Evolutionary conservation across 2,113 vertebrate species (phyloP).

Genomic region (Carassius auratus): DNA sequence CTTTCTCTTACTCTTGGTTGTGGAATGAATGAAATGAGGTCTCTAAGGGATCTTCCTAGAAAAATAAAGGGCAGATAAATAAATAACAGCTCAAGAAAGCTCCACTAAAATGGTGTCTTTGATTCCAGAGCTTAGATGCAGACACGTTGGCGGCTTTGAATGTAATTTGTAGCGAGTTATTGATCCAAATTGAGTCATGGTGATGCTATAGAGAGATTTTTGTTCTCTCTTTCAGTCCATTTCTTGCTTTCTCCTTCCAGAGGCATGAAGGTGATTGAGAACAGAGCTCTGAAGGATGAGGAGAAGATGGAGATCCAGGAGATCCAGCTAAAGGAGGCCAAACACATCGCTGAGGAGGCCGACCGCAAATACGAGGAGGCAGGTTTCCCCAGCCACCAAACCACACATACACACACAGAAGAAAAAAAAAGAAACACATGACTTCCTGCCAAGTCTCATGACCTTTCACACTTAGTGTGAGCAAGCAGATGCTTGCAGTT

Average conservation of each 20-base stretch:
- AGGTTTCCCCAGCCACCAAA: slow-evolving; percentile 60
- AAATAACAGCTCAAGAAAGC: too few relatives aligned
- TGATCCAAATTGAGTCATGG: background rate
- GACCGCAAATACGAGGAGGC: slow-evolving; percentile 99
- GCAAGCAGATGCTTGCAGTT: background rate
- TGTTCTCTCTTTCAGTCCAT: background rate
- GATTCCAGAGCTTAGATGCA: background rate
- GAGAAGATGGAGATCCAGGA: slow-evolving; percentile 99
- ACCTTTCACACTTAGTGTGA: background rate
- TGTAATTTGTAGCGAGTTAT: background rate
- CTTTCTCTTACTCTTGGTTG: slow-evolving; percentile 2
- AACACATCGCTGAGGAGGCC: slow-evolving; percentile 99
- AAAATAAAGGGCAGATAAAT: too few relatives aligned
- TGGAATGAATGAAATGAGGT: background rate
- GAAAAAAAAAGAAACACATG: too few relatives aligned
- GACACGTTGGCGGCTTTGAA: background rate
- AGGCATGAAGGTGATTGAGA: slow-evolving; percentile 99
- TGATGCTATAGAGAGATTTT: background rate
- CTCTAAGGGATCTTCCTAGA: too few relatives aligned
- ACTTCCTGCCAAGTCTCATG: slow-evolving; percentile 29
- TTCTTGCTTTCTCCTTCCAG: slow-evolving; percentile 71
- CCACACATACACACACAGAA: background rate
- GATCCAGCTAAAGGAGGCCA: slow-evolving; percentile 99
- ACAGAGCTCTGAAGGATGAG: slow-evolving; percentile 97
- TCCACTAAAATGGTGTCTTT: background rate